Evolutionary conservation across 2,888 invertebrate species (phyloP), one percentile per base, ranked within the genome.

Genomic region (Leptopilina myrica): DNA sequence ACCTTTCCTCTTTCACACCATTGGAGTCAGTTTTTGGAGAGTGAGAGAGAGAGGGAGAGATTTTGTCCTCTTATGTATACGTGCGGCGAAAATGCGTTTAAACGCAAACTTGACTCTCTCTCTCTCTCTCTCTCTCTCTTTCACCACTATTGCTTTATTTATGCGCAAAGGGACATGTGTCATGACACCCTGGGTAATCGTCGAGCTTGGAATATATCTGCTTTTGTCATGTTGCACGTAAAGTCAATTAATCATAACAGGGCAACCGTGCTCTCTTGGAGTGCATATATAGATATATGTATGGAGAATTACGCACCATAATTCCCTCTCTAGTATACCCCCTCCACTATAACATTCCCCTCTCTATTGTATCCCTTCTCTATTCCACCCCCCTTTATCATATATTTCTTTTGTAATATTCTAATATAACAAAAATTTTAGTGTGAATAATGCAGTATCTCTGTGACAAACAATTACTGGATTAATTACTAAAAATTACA

Each of bases 1-100:
- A 84, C 82, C 86, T 86, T 84, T 81, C 83, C 84, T 84, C 83
- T 86, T 83, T 82, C 85, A 84, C 85, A 85, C 84, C 84, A 86
- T 87, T 84, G 82, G 83, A 43, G 43, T 8, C 43, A 43, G 43
- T 43, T 79, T 81, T 84, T 79, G 81, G 80, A 79, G 76, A 56
- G 80, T 78, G 76, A 56, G 46, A 43, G 43, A 43, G 43, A 43
- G 8, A 43, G 8, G 7, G 43, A 43, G 5, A 43, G 3, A 43
- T 43, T 8, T 7, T 8, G 43, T 8, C 67, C 66, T 76, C 66
- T 9, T 59, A 56, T 33, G 33, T 33, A 33, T 59, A 76, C 56
- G 78, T 66, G 8, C 43, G 76, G 78, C 78, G 40, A 46, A 26
- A 78, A 77, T 79, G 76, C 79, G 76, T 75, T 75, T 78, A 64